Evolutionary conservation across 2,113 vertebrate species (phyloP).

Genomic region (Ophthalmolycus amberensis): DNA sequence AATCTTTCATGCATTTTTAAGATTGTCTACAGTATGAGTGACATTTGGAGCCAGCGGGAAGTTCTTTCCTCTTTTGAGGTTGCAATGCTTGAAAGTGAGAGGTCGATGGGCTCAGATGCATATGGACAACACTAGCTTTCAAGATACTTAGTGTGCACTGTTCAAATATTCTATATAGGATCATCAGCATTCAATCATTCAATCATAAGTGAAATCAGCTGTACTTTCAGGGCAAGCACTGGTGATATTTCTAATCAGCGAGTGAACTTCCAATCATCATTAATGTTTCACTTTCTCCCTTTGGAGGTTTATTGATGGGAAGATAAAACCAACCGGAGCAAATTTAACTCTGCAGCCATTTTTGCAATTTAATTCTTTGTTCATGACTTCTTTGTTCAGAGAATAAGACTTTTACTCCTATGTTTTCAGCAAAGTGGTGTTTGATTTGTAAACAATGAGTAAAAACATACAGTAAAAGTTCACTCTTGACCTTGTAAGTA

Average conservation of each 20-base stretch:
- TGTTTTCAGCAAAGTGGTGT: neutral
- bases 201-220: neutral
- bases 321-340: neutral
- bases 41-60: slow-evolving; percentile 48
- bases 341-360: neutral
- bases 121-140: neutral
- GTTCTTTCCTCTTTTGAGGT: slow-evolving; percentile 38
- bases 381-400: neutral
- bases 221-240: neutral
- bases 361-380: neutral
- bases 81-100: neutral
- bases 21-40: slow-evolving; percentile 48
- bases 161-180: neutral
- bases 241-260: neutral
- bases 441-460: slow-evolving; percentile 4
- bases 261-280: neutral
- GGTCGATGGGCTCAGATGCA: neutral
- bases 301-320: neutral
- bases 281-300: neutral
- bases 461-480: neutral
- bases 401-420: neutral
- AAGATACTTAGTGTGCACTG: neutral
- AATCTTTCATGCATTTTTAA: slow-evolving; percentile 72
- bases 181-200: neutral
- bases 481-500: neutral